Evolutionary conservation across 2,113 vertebrate species (phyloP).

Genomic region (Lipotes vexillifer): DNA sequence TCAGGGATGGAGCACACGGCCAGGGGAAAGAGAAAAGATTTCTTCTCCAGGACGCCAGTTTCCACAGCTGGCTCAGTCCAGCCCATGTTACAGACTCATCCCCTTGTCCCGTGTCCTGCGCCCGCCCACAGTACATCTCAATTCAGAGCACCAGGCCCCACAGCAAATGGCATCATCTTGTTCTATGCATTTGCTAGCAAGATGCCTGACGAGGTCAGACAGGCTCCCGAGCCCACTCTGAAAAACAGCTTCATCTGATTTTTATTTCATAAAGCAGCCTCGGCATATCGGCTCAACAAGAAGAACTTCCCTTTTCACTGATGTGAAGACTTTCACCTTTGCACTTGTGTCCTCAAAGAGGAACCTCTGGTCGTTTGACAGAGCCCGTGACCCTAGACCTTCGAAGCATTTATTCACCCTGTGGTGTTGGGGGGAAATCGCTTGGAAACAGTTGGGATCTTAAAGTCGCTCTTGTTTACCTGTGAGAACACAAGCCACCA

Average conservation of each 20-base stretch:
- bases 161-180: constrained; percentile 38
- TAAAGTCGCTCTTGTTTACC: accelerated
- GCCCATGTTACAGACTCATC: accelerated
- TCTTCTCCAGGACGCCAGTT: background rate
- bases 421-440: background rate
- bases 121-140: background rate
- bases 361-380: background rate
- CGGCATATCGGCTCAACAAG: background rate
- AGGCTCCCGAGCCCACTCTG: background rate
- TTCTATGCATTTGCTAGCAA: background rate
- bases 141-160: background rate
- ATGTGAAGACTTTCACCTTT: constrained; percentile 2
- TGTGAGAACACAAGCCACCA: accelerated
- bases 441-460: accelerated
- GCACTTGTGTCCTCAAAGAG: background rate
- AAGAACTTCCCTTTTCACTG: constrained; percentile 19
- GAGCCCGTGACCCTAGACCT: background rate
- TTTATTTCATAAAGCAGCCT: constrained; percentile 61
- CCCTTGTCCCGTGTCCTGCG: accelerated
- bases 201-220: constrained; percentile 55
- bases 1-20: accelerated
- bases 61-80: accelerated
- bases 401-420: background rate
- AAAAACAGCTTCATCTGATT: constrained; percentile 18
- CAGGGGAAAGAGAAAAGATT: accelerated